Evolutionary conservation across 2,797 vertebrate genomes (phyloP).

Genomic region (Leptodactylus fallax): DNA sequence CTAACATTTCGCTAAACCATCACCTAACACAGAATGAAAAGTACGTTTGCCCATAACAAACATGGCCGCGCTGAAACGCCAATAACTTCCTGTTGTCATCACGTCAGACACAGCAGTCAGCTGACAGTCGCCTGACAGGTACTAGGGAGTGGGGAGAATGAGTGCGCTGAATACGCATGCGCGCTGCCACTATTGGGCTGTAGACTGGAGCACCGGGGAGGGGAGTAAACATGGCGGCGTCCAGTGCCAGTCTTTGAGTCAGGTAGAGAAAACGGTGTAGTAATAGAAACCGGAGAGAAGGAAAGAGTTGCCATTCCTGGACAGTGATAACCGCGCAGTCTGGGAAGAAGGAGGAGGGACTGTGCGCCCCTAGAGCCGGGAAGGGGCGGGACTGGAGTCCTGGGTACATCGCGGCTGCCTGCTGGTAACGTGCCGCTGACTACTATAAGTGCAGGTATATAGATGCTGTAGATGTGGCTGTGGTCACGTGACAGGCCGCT

Average conservation of each 20-base stretch:
- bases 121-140: conserved; percentile 62
- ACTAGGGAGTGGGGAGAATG: not conserved
- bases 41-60: conserved; percentile 27
- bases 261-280: not conserved
- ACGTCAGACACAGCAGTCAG: conserved; percentile 39
- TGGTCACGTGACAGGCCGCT: not conserved
- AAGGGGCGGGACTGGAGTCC: conserved; percentile 53
- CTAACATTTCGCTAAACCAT: not conserved
- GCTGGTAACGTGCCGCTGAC: conserved; percentile 46
- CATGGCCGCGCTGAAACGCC: not conserved
- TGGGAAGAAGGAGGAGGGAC: conserved; percentile 20
- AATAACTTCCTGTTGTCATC: conserved; percentile 1
- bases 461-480: not conserved
- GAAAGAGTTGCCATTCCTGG: not conserved
- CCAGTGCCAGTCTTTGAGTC: conserved; percentile 55
- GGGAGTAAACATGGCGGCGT: conserved; percentile 61
- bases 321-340: not conserved
- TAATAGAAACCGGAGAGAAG: not conserved
- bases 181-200: not conserved
- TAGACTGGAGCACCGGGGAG: conserved; percentile 51
- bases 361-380: not conserved
- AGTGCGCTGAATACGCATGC: not conserved
- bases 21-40: not conserved
- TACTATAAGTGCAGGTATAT: conserved; percentile 31
- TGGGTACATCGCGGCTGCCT: conserved; percentile 40